These are phyloP conservation scores for Macrobrachium nipponense DNA, from an alignment of 1,140 invertebrate genomes.

Conservation along the genomic window DNA sequence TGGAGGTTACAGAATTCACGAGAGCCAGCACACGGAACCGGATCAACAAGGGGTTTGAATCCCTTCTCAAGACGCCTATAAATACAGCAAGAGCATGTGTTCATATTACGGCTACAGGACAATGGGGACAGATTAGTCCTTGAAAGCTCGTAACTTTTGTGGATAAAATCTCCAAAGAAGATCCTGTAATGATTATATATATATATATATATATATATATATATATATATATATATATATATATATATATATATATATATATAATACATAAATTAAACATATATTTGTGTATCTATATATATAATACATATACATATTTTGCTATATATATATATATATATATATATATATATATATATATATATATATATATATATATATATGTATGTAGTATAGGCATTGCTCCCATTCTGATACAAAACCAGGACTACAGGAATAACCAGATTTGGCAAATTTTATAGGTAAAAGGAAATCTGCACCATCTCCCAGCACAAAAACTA, in stretches of 20 bases:
- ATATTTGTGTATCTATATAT: not conserved
- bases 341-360: constrained; percentile 1
- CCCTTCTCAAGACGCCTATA: too few species aligned
- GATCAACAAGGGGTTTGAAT: too few species aligned
- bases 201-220: not conserved
- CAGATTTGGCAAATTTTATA: not conserved
- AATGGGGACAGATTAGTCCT: too few species aligned
- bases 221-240: not conserved
- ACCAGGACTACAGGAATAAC: not conserved
- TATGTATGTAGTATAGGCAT: not conserved
- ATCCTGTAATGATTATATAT: not conserved
- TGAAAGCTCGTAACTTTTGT: too few species aligned
- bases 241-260: constrained; percentile 7
- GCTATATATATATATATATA: constrained; percentile 5
- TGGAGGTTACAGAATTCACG: too few species aligned
- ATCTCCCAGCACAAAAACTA: too few species aligned
- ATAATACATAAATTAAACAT: constrained; percentile 1
- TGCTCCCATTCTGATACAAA: too few species aligned
- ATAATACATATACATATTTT: not conserved
- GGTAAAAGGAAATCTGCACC: not conserved
- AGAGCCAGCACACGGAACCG: too few species aligned
- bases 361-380: constrained; percentile 13
- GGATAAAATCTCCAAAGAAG: too few species aligned
- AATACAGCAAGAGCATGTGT: too few species aligned
- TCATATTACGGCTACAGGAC: too few species aligned